Base-by-base conservation (phyloP, 1,140 invertebrate genomes). In the Scaptomyza pallida region DNA sequence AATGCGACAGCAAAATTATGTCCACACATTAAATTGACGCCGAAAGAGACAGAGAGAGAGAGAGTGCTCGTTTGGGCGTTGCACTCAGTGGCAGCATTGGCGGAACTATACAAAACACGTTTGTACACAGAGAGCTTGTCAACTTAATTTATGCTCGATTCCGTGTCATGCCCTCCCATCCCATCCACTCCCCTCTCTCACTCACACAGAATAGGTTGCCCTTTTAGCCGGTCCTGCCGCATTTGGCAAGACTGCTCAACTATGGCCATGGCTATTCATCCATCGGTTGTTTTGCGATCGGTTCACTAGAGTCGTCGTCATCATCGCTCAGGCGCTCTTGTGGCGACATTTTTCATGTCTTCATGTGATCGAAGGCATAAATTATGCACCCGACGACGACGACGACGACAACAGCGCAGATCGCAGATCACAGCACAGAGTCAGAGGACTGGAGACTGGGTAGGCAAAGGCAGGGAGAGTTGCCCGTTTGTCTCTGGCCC, bases 271-370 rank as follows among this genome's bases (percentile, higher is more conserved):
- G 30, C 54, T 47, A 67, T 37, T 19, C 68, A 83, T 75, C 69
- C 30, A 35, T 76, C 47, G 72, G 44, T 44, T 62, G 26, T 30
- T 30, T 30, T 30, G 51, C 69, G 40, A 75, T 51, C 62, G 17
- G 21, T 45, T 13, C 30, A 12, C 54, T 15, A 47, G 26, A 30
- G 51, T 83, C 79, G 51, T 83, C 79, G 76, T 85, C 82, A 86
- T 88, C 82, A 78, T 80, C 61, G 75, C 72, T 65, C 65, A 65
- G 62, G 67, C 82, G 76, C 33, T 82, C 65, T 88, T 82, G 82
- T 80, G 82, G 82, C 82, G 82, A 86, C 82, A 86, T 88, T 82
- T 86, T 86, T 86, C 82, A 88, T 86, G 82, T 86, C 82, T 82
- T 81, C 74, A 86, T 88, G 78, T 78, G 82, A 86, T 86, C 82